phyloP scores from a whole-genome alignment of 2,113 vertebrate genomes.

The Verasper variegatus region DNA sequence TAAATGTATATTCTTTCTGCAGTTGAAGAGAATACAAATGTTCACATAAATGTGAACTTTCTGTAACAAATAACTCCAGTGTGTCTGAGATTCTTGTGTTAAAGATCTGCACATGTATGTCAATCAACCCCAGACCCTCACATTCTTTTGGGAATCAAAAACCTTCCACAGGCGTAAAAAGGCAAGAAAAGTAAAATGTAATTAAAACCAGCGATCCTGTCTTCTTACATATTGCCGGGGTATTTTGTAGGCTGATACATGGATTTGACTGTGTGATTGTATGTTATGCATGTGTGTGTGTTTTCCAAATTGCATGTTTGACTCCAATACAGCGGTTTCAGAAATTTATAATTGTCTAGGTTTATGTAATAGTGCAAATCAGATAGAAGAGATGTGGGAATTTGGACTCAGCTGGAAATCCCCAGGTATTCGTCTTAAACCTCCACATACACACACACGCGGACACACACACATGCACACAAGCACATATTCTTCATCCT shows the following conservation, averaged over 20 bases:
- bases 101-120: constrained; percentile 23
- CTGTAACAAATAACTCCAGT: constrained; percentile 4
- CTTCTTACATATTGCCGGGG: constrained; percentile 1
- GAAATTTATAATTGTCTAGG: constrained; percentile 49
- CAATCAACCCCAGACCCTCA: constrained; percentile 33
- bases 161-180: constrained; percentile 18
- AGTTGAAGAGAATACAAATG: constrained; percentile 30
- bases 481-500: constrained; percentile 25
- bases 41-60: not conserved
- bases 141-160: constrained; percentile 39
- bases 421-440: constrained; percentile 53
- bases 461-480: not conserved
- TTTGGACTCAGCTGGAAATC: constrained; percentile 63
- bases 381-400: constrained; percentile 43
- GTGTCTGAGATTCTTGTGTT: not conserved
- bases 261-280: constrained; percentile 9
- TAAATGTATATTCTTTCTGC: constrained; percentile 18
- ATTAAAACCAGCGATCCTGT: constrained; percentile 42
- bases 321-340: constrained; percentile 40
- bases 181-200: not conserved
- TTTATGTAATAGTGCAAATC: constrained; percentile 39
- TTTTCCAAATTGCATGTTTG: constrained; percentile 42
- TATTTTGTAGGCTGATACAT: constrained; percentile 24
- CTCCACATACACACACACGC: not conserved
- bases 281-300: constrained; percentile 22